These are phyloP conservation scores for Pinctada fucata DNA, from an alignment of 2,888 invertebrate genomes.

Conservation along the genomic window DNA sequence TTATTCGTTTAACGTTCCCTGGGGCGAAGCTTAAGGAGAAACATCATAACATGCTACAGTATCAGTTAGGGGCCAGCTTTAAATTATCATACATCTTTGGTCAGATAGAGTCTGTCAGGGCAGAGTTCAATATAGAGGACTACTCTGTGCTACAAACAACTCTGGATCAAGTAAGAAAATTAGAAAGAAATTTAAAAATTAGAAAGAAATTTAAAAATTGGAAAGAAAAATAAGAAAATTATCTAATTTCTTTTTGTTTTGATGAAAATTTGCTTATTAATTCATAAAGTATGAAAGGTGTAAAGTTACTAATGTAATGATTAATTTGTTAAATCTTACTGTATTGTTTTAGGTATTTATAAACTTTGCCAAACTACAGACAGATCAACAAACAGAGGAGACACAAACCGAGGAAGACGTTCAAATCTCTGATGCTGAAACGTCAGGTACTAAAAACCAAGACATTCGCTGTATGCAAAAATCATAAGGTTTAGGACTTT, in stretches of 20 bases:
- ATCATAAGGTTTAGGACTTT: no score
- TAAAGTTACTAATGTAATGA: background rate
- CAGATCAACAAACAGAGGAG: constrained; percentile 71
- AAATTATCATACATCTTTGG: constrained; percentile 78
- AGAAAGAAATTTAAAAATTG: background rate
- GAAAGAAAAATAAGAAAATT: background rate
- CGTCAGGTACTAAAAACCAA: background rate
- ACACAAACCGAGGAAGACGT: constrained; percentile 5
- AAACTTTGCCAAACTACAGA: constrained; percentile 78
- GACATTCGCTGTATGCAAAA: no score
- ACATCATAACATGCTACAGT: constrained; percentile 77
- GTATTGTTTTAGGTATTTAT: constrained; percentile 77
- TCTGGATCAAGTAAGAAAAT: constrained; percentile 79
- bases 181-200: background rate
- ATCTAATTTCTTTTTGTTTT: background rate
- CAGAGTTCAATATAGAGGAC: constrained; percentile 77
- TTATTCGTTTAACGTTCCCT: constrained; percentile 61
- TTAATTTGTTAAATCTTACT: no score
- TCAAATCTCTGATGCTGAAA: background rate
- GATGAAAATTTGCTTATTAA: no score
- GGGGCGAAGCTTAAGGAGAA: constrained; percentile 66
- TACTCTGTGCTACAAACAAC: constrained; percentile 81
- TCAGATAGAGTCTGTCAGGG: constrained; percentile 77
- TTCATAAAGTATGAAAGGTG: background rate
- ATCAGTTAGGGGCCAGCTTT: constrained; percentile 72